These are phyloP conservation scores for Mus pahari DNA, from an alignment of 2,113 vertebrate genomes.

Conservation along the genomic window DNA sequence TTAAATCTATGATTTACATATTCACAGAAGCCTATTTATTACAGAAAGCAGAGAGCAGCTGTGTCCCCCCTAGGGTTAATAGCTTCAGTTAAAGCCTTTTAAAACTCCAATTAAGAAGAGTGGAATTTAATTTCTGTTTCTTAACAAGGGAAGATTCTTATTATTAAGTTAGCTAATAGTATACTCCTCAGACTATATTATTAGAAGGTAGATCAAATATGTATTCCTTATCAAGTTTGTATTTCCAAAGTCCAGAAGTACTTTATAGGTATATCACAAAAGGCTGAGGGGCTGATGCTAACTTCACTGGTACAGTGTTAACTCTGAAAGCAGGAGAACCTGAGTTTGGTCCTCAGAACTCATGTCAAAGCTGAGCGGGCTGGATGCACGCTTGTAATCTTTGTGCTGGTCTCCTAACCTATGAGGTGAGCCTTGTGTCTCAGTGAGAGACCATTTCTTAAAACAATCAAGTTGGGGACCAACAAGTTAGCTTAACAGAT, in stretches of 20 bases:
- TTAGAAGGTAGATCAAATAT: not conserved
- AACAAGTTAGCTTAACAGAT: not conserved
- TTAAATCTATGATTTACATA: constrained; percentile 66
- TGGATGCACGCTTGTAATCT: not conserved
- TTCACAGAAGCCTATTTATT: constrained; percentile 63
- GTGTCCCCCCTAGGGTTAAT: constrained; percentile 48
- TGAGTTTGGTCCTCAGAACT: not conserved
- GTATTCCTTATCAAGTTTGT: not conserved
- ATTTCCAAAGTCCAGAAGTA: constrained; percentile 44
- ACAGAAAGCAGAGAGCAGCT: constrained; percentile 61
- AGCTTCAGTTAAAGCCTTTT: constrained; percentile 66
- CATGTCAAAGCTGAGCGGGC: not conserved
- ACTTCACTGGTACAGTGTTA: not conserved
- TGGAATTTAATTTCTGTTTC: constrained; percentile 67
- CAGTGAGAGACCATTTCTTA: not conserved
- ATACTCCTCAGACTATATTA: constrained; percentile 19
- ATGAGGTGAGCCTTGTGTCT: not conserved
- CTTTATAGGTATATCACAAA: constrained; percentile 29
- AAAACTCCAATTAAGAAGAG: constrained; percentile 66
- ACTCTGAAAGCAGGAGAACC: not conserved
- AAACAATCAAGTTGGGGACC: not conserved
- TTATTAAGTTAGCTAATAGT: constrained; percentile 39
- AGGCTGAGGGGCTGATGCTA: not conserved
- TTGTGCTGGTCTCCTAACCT: not conserved
- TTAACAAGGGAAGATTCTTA: constrained; percentile 49